phyloP scores from a whole-genome alignment of 2,888 invertebrate genomes.

The Dolomedes plantarius region DNA sequence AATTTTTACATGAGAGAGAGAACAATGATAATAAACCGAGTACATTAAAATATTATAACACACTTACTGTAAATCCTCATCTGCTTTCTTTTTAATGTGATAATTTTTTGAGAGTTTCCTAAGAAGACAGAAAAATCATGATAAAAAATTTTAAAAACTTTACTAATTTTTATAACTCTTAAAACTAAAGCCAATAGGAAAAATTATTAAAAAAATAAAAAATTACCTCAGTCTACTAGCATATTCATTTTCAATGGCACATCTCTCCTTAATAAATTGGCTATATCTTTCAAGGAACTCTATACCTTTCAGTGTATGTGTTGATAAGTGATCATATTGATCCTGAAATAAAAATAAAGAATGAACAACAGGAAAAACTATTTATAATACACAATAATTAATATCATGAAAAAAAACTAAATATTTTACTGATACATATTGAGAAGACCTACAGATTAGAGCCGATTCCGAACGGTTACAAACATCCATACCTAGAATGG shows the following conservation, averaged over 20 bases:
- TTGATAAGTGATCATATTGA: constrained; percentile 97
- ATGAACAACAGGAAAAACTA: background rate
- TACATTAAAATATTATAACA: no score
- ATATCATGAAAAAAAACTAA: no score
- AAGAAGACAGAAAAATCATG: constrained; percentile 78
- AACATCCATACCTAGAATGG: no score
- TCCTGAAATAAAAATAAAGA: constrained; percentile 85
- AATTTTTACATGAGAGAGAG: no score
- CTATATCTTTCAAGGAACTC: constrained; percentile 98
- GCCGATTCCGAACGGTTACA: no score
- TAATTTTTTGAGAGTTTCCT: constrained; percentile 97
- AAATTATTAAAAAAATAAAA: background rate
- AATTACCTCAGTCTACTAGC: constrained; percentile 88
- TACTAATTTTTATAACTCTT: background rate
- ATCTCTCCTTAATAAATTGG: constrained; percentile 95
- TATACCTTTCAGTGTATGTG: constrained; percentile 97
- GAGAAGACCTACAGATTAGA: no score
- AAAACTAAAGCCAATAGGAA: no score
- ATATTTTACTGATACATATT: no score
- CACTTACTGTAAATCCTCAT: constrained; percentile 97
- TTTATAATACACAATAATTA: no score
- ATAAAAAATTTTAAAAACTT: background rate
- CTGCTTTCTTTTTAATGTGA: constrained; percentile 98
- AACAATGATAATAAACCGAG: no score
- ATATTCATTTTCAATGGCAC: constrained; percentile 97